Percentiles rank a stretch among this genome's conserved stretches.
These are phyloP conservation scores for Temnothorax nylanderi DNA, from an alignment of 1,140 invertebrate genomes.

Conservation along the genomic window DNA sequence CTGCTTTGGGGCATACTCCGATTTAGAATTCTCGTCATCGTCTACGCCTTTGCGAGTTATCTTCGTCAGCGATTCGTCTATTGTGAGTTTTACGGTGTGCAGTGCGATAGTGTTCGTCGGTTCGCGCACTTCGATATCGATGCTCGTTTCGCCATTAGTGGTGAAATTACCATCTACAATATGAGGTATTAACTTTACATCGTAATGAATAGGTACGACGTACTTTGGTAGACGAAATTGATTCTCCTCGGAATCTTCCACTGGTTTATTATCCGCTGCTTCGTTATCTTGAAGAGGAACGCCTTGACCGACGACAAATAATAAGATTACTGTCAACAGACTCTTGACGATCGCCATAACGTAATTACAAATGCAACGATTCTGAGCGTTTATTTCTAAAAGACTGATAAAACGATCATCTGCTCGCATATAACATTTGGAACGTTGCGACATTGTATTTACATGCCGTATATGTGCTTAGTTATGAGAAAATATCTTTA, in stretches of 20 bases:
- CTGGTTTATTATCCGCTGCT: neutral
- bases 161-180: conserved; percentile 1
- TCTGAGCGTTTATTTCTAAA: neutral
- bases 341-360: neutral
- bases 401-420: neutral
- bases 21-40: too few species aligned
- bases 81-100: neutral
- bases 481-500: neutral
- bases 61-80: neutral
- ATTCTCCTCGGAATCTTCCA: neutral
- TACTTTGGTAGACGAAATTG: conserved; percentile 26
- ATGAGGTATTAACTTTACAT: conserved; percentile 30
- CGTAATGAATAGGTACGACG: conserved; percentile 34
- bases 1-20: too few species aligned
- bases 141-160: neutral
- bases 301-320: neutral
- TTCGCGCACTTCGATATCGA: conserved; percentile 18
- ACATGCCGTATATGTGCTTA: neutral
- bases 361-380: neutral
- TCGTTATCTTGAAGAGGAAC: neutral
- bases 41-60: too few species aligned
- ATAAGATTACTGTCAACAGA: neutral
- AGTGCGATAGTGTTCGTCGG: neutral
- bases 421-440: neutral
- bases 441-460: neutral